Evolutionary conservation across 2,797 vertebrate genomes (phyloP).

Genomic region (Lepus townsendii): DNA sequence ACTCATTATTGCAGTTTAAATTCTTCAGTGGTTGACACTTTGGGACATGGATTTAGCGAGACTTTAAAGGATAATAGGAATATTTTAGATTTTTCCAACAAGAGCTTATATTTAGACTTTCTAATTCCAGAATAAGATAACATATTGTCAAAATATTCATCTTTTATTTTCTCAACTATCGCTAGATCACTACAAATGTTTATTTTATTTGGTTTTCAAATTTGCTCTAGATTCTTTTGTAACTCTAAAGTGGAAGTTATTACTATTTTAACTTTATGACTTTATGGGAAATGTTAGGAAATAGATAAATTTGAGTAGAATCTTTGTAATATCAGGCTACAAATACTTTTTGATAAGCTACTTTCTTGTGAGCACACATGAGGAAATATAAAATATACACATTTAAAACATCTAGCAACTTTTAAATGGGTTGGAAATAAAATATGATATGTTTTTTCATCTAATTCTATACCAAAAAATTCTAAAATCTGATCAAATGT

Average conservation of each 20-base stretch:
- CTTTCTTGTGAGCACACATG: not conserved
- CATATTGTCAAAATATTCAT: not conserved
- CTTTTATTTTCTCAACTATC: conserved; percentile 8
- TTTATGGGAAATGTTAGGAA: conserved; percentile 37
- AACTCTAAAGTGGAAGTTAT: conserved; percentile 31
- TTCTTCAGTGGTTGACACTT: conserved; percentile 4
- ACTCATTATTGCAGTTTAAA: not conserved
- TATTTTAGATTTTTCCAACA: conserved; percentile 44
- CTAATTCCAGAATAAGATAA: conserved; percentile 14
- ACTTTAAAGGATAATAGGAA: conserved; percentile 29
- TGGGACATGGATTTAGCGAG: not conserved
- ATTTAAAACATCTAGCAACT: conserved; percentile 17
- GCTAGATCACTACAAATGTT: not conserved
- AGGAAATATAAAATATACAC: conserved; percentile 48
- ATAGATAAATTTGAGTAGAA: conserved; percentile 2
- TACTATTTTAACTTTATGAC: conserved; percentile 20
- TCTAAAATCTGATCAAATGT: not conserved
- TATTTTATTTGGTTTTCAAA: conserved; percentile 20
- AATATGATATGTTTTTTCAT: conserved; percentile 25
- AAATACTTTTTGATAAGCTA: conserved; percentile 6
- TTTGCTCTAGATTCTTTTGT: conserved; percentile 52
- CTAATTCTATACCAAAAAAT: conserved; percentile 48
- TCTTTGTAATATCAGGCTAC: not conserved
- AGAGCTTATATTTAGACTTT: conserved; percentile 36
- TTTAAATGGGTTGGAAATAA: conserved; percentile 49